A percentile compares a stretch with the other conserved stretches of the same genome.
Evolutionary conservation across 1,140 invertebrate genomes (phyloP).

Genomic region (Drosophila erecta): DNA sequence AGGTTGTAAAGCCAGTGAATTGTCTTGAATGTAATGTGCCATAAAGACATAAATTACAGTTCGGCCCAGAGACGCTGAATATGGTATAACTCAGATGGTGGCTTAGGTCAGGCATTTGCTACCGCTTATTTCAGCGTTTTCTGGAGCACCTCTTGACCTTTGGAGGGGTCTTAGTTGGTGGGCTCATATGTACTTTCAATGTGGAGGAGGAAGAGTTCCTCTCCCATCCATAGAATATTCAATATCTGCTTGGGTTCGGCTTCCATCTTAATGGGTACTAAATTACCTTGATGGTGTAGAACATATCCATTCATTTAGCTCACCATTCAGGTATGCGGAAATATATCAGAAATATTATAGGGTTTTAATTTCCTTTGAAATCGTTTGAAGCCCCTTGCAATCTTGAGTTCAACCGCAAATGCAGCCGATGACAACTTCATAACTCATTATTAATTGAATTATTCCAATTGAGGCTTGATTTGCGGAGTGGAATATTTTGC

Average conservation of each 20-base stretch:
- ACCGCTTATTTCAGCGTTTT: conserved; percentile 13
- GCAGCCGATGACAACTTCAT: background rate
- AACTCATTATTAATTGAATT: conserved; percentile 28
- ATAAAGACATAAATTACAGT: conserved; percentile 54
- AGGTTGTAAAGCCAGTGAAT: conserved; percentile 53
- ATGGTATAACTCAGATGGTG: background rate
- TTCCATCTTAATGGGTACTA: too few species aligned
- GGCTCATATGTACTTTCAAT: background rate
- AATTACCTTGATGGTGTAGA: too few species aligned
- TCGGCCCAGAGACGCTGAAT: conserved; percentile 23
- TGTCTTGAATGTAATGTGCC: conserved; percentile 51
- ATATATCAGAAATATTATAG: background rate
- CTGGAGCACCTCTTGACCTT: conserved; percentile 29
- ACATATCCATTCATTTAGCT: too few species aligned
- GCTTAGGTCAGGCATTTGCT: conserved; percentile 29
- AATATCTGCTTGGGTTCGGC: too few species aligned
- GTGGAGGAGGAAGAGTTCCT: too few species aligned
- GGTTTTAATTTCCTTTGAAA: conserved; percentile 1
- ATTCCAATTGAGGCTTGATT: conserved; percentile 31
- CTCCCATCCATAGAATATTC: background rate
- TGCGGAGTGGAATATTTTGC: conserved; percentile 25
- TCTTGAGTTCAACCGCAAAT: conserved; percentile 2
- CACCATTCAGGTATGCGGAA: background rate
- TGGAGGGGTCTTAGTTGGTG: background rate
- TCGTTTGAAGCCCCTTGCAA: background rate